Percentiles rank a stretch among this genome's conserved stretches.
Evolutionary conservation across 1,140 invertebrate genomes (phyloP).

Genomic region (Cyclina sinensis): DNA sequence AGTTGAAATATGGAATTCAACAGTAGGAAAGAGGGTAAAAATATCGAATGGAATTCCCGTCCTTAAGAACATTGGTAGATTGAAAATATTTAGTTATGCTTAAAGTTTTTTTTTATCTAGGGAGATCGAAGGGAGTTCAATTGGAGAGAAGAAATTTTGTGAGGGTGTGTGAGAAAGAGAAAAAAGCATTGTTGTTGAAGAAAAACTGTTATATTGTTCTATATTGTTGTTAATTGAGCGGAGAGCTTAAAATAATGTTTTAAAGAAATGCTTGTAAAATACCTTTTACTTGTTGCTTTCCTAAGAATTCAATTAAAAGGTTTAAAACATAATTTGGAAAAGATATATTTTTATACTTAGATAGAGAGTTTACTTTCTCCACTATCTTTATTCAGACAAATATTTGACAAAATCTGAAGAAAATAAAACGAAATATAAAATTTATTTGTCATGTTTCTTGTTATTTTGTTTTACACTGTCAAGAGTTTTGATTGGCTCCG

Average conservation of each 20-base stretch:
- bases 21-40: too few species aligned
- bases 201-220: not conserved
- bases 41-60: too few species aligned
- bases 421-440: conserved; percentile 4
- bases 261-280: not conserved
- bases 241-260: not conserved
- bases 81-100: too few species aligned
- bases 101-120: too few species aligned
- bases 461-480: not conserved
- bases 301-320: not conserved
- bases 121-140: too few species aligned
- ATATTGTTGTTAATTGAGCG: not conserved
- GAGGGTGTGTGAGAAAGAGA: not conserved
- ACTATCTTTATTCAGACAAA: conserved; percentile 25
- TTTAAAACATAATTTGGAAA: not conserved
- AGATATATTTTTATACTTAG: conserved; percentile 19
- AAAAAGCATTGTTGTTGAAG: too few species aligned
- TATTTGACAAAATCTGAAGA: not conserved
- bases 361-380: not conserved
- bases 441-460: not conserved
- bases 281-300: not conserved
- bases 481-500: too few species aligned
- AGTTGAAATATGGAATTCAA: too few species aligned
- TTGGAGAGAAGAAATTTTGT: too few species aligned
- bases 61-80: too few species aligned